Base-by-base conservation (phyloP, 2,797 vertebrate species). In the Alcedo atthis region DNA sequence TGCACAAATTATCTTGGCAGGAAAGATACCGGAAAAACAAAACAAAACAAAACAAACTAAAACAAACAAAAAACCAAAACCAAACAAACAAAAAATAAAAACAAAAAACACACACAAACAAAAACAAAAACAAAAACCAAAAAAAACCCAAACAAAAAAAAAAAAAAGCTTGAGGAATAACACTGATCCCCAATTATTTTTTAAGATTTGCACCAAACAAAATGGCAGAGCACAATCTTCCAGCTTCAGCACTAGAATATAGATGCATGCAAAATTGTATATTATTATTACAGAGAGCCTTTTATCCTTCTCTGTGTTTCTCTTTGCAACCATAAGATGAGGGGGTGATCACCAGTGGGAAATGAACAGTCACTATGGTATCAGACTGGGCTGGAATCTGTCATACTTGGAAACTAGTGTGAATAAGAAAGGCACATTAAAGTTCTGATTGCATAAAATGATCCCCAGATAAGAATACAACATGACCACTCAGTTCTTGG, bases 301-400 rank as follows among this genome's bases (percentile, higher is more conserved):
- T 92, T 54, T 92, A 85, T 86, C 42, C 13, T 80, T 84, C 71
- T 85, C 81, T 80, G 30, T 83, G 45, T 83, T 92, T 89, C 58
- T 82, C 46, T 85, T 82, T 70, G 33, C 66, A 89, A 18, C 64
- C 86, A 71, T 82, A 79, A 88, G 73, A 78, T 90, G 75, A 85
- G 64, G 49, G 11, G 30, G n/a, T 80, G 84, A 90, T 83, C 46
- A 68, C 73, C 58, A 87, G 75, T 58, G 83, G 37, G 21, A 85
- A 94, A 82, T 58, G 43, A 81, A 81, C 66, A 92, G 32, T 86
- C 67, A 76, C 55, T 48, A 30, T 12, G 0, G 37, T 75, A 87
- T 78, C 75, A 80, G 77, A 78, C 75, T 51, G 70, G 91, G 33
- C 61, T 92, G 78, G 83, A 93, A 88, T 73, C 75, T 83, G 59